A percentile compares a stretch with the other conserved stretches of the same genome.
Evolutionary conservation across 2,113 vertebrate genomes (phyloP).

Genomic region (Brachionichthys hirsutus): DNA sequence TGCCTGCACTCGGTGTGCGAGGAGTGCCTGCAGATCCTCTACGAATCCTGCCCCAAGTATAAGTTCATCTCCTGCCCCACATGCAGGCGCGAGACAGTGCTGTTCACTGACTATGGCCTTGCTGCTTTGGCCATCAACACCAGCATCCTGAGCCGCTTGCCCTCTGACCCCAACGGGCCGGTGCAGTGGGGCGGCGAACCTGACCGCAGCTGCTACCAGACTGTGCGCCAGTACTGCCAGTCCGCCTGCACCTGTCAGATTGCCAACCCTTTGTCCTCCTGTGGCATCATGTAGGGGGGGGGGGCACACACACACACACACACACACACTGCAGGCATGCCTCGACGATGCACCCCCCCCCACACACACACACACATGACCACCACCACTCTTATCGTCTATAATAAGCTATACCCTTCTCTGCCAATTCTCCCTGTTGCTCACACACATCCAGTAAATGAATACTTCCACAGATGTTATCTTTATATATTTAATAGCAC

Average conservation of each 20-base stretch:
- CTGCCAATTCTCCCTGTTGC: conserved; percentile 23
- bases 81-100: conserved; percentile 95
- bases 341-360: conserved; percentile 28
- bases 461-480: conserved; percentile 76
- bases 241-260: conserved; percentile 96
- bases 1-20: conserved; percentile 98
- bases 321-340: conserved; percentile 43
- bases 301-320: conserved; percentile 2
- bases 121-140: conserved; percentile 97
- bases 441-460: conserved; percentile 58
- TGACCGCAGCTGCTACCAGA: conserved; percentile 99
- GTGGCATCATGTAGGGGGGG: conserved; percentile 90
- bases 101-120: conserved; percentile 98
- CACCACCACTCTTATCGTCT: conserved; percentile 50
- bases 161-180: conserved; percentile 84
- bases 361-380: neutral
- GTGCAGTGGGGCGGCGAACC: conserved; percentile 94
- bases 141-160: conserved; percentile 95
- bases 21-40: conserved; percentile 98
- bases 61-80: conserved; percentile 99
- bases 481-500: conserved; percentile 82
- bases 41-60: conserved; percentile 98
- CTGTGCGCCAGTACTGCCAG: conserved; percentile 98
- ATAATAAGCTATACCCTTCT: conserved; percentile 61
- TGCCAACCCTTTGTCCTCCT: conserved; percentile 93